These are phyloP conservation scores for Anser brachyrhynchus DNA, from an alignment of 2,113 vertebrate species.

Conservation along the genomic window DNA sequence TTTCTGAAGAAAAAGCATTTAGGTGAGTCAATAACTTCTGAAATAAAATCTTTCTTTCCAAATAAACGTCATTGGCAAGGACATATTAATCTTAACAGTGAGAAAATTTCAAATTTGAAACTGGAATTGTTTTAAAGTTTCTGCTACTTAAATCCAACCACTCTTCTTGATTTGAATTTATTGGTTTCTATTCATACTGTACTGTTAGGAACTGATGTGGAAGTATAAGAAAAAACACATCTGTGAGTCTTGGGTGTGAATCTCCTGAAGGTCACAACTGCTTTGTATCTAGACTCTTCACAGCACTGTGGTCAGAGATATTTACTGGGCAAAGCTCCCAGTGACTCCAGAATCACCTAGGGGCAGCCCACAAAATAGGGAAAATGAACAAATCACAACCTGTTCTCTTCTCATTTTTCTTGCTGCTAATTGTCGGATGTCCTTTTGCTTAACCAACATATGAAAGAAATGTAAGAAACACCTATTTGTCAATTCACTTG, in stretches of 20 bases:
- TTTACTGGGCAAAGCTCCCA: neutral
- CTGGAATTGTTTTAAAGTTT: neutral
- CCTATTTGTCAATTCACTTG: neutral
- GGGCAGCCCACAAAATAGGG: neutral
- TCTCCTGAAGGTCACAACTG: neutral
- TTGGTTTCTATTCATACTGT: neutral
- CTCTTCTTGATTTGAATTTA: neutral
- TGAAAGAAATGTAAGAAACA: neutral
- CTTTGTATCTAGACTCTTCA: neutral
- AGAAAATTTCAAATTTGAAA: neutral
- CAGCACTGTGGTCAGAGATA: neutral
- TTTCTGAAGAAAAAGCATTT: neutral
- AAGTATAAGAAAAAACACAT: neutral
- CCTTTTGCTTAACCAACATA: neutral
- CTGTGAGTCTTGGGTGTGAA: neutral
- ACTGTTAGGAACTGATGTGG: neutral
- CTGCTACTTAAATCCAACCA: neutral
- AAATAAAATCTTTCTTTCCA: neutral
- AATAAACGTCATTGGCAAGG: neutral
- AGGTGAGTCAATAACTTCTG: neutral
- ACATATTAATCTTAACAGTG: neutral
- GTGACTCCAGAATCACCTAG: neutral
- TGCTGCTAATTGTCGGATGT: neutral
- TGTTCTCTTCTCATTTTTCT: neutral
- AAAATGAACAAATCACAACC: neutral